These are phyloP conservation scores for Periophthalmus modestus DNA, from an alignment of 2,113 vertebrate species.

Conservation along the genomic window DNA sequence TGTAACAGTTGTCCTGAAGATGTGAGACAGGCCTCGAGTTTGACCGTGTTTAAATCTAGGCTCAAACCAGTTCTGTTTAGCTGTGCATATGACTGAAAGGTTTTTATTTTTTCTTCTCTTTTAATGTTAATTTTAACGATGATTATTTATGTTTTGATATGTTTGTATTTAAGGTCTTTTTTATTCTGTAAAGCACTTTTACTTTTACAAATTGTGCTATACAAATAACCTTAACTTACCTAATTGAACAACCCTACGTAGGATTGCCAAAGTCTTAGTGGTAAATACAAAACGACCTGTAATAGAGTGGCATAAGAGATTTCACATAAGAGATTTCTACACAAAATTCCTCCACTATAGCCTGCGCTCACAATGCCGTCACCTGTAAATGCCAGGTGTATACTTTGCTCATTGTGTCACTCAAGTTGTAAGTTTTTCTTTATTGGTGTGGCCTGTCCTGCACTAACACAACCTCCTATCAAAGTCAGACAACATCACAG, in stretches of 20 bases:
- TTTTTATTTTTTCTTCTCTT: no score
- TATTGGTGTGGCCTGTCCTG: constrained; percentile 19
- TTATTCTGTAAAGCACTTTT: no score
- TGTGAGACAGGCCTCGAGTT: no score
- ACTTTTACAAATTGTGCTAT: no score
- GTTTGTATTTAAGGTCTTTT: no score
- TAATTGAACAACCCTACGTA: background rate
- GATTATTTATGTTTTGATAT: no score
- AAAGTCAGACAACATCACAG: constrained; percentile 37
- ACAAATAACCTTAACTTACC: no score
- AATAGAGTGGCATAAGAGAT: background rate
- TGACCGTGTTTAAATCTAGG: no score
- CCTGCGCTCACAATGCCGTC: constrained; percentile 1
- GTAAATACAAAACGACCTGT: background rate
- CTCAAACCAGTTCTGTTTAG: no score
- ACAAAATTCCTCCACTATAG: background rate
- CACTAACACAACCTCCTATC: constrained; percentile 31
- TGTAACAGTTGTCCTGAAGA: no score
- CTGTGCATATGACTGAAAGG: no score
- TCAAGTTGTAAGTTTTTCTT: constrained; percentile 10
- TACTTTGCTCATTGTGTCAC: constrained; percentile 36
- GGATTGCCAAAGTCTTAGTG: background rate
- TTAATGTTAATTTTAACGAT: no score
- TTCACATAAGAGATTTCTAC: background rate
- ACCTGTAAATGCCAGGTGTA: constrained; percentile 29